phyloP scores from a whole-genome alignment of 1,140 invertebrate genomes.

The Magallana angulata region DNA sequence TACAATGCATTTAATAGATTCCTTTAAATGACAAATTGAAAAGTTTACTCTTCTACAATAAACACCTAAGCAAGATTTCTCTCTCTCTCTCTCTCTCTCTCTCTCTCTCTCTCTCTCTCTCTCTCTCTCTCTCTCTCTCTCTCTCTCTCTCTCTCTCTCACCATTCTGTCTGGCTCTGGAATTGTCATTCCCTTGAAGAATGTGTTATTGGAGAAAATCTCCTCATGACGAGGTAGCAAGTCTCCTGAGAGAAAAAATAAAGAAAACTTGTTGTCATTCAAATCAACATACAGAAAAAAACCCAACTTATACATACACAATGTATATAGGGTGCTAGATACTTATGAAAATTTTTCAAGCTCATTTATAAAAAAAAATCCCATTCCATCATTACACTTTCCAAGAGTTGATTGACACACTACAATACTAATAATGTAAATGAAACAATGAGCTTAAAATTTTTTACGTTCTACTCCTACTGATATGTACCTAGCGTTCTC shows the following conservation, averaged over 20 bases:
- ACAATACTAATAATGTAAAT: conserved; percentile 5
- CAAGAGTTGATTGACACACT: too few species aligned
- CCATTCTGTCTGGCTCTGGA: conserved; percentile 87
- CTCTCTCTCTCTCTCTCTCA: conserved; percentile 65
- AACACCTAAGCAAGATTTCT: too few species aligned
- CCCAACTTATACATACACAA: too few species aligned
- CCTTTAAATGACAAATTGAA: too few species aligned
- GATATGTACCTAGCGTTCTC: conserved; percentile 85
- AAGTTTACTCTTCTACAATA: too few species aligned
- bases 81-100: too few species aligned
- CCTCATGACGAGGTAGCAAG: conserved; percentile 94
- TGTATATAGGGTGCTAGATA: too few species aligned
- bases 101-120: too few species aligned
- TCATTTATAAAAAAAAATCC: too few species aligned
- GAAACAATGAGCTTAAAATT: neutral
- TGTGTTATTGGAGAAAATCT: conserved; percentile 96
- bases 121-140: conserved; percentile 37
- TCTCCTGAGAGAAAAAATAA: conserved; percentile 84
- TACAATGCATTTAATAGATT: too few species aligned
- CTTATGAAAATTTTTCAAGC: neutral
- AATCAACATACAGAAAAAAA: too few species aligned
- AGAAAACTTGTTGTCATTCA: neutral
- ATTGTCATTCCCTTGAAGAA: conserved; percentile 93
- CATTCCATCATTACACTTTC: too few species aligned
- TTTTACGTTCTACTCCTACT: neutral